These are phyloP conservation scores for Trichonephila clavipes DNA, from an alignment of 1,140 invertebrate genomes.

Conservation along the genomic window DNA sequence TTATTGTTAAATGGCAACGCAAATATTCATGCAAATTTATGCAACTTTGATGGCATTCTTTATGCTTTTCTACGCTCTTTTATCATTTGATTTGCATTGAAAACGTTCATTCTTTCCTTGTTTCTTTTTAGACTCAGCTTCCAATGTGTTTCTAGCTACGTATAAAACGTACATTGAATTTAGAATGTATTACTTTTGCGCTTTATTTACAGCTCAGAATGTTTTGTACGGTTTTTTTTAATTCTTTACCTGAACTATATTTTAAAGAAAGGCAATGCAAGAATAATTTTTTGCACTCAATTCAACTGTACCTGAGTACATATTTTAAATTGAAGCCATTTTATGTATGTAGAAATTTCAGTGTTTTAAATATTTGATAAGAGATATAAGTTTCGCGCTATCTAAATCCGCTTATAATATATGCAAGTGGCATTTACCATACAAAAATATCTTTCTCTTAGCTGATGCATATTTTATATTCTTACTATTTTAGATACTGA, in stretches of 20 bases:
- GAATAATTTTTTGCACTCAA: not conserved
- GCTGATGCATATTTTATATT: too few species aligned
- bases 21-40: slow-evolving; percentile 66
- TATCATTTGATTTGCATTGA: slow-evolving; percentile 65
- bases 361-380: too few species aligned
- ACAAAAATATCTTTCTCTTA: too few species aligned
- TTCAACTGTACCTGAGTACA: too few species aligned
- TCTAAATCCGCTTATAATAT: too few species aligned
- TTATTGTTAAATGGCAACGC: slow-evolving; percentile 45
- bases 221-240: not conserved
- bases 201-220: not conserved
- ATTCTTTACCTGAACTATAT: not conserved
- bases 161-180: slow-evolving; percentile 47
- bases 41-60: slow-evolving; percentile 43
- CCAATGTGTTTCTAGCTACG: slow-evolving; percentile 17
- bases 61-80: slow-evolving; percentile 16
- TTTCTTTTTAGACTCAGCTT: not conserved
- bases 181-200: not conserved
- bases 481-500: too few species aligned
- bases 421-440: too few species aligned
- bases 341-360: too few species aligned
- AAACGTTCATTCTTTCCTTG: not conserved
- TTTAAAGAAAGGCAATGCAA: not conserved
- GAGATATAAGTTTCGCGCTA: too few species aligned
- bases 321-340: too few species aligned